Conservation (phyloP, 30 jellyfish, hydroid and myxozoan species). For the Chironex yamaguchii region DNA sequence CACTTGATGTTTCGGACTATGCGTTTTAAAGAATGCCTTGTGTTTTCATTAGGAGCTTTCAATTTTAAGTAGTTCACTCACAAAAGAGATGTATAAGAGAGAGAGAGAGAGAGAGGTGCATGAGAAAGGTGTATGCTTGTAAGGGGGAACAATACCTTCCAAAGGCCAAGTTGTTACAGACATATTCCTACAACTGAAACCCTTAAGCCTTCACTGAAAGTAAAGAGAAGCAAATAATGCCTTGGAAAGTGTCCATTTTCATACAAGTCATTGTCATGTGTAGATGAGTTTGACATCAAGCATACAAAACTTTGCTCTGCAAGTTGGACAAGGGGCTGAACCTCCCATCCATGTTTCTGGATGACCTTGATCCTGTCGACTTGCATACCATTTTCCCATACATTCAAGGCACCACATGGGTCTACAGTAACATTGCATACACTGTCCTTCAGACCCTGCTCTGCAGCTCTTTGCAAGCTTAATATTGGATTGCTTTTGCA, state of each 20-base stretch:
- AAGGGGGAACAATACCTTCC: no score
- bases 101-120: no score
- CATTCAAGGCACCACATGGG: slow-evolving; percentile 99
- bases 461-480: slow-evolving; percentile 78
- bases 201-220: no score
- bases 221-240: no score
- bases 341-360: slow-evolving; percentile 90
- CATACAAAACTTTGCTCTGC: slow-evolving; percentile 94
- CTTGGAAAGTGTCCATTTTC: neutral
- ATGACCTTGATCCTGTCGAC: slow-evolving; percentile 83
- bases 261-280: neutral
- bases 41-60: no score
- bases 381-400: slow-evolving; percentile 97
- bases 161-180: no score
- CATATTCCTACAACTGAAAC: no score
- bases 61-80: no score
- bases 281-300: slow-evolving; percentile 72
- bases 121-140: no score
- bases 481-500: slow-evolving; percentile 79
- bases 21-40: no score
- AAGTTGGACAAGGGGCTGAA: slow-evolving; percentile 93
- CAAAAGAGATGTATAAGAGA: no score
- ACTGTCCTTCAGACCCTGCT: slow-evolving; percentile 51
- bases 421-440: slow-evolving; percentile 82
- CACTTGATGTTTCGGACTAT: no score